Evolutionary conservation across 2,113 vertebrate species (phyloP), one percentile per base, ranked within the genome.

Genomic region (Scophthalmus maximus): DNA sequence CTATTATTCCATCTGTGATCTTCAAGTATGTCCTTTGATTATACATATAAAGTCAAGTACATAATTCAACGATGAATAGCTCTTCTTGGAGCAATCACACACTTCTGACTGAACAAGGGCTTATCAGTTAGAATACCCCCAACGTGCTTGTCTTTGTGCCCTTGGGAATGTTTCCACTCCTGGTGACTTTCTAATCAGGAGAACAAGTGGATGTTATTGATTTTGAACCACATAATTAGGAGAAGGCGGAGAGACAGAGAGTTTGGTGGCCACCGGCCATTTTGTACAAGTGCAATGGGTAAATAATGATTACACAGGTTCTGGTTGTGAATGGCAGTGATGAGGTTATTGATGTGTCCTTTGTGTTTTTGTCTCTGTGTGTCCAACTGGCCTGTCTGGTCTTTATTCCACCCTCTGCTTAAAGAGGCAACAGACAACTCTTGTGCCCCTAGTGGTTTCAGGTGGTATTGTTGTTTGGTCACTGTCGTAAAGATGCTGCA

Each of bases 161-260:
- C 42, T 57, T 68, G 72, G 47, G 27, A 38, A 55, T 44, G 42
- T 65, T 63, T 65, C 30, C 10, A 47, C 25, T 75, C 17, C 29
- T 34, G 14, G 32, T 72, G 63, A 66, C 15, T 62, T 71, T 68
- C 22, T 59, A 67, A 84, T 84, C 60, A 70, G 38, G 20, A 8
- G 47, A 32, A 77, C 46, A 69, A 83, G 34, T 53, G 36, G 22
- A 56, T 18, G 44, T 57, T 53, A 81, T 73, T 18, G 22, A 76
- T 81, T 73, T 58, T 40, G 20, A 68, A 68, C 20, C 15, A 56
- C 32, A 63, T 49, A 70, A 76, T 76, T 76, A 56, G 22, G 20
- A 51, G 71, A 81, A 22, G 4, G 59, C 26, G 23, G 9, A 42
- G 26, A 46, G 12, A 36, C 8, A 44, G 22, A 22, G 51, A 73